A percentile compares a stretch with the other conserved stretches of the same genome.
Evolutionary conservation across 2,113 vertebrate species (phyloP).

Genomic region (Xenotilapia caudafasciata): DNA sequence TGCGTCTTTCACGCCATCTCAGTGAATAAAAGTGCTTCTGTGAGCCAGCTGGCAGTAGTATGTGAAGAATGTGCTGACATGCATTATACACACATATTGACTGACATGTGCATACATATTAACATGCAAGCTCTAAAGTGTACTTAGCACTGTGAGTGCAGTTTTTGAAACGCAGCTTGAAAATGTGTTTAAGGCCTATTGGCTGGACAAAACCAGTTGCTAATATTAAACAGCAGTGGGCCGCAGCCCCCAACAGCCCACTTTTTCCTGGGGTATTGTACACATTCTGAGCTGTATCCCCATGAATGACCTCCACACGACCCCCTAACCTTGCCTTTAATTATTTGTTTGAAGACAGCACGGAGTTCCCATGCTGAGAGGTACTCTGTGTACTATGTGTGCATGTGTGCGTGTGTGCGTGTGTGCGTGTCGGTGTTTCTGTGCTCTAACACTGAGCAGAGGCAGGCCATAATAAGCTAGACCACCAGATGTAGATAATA

Average conservation of each 20-base stretch:
- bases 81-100: slow-evolving; percentile 5
- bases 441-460: slow-evolving; percentile 63
- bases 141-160: slow-evolving; percentile 1
- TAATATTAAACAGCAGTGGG: slow-evolving; percentile 49
- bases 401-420: slow-evolving; percentile 30
- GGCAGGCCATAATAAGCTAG: slow-evolving; percentile 81
- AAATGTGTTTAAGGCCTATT: slow-evolving; percentile 27
- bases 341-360: slow-evolving; percentile 99
- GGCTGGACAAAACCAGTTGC: slow-evolving; percentile 29
- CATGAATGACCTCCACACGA: slow-evolving; percentile 91
- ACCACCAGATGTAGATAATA: slow-evolving; percentile 95
- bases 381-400: slow-evolving; percentile 67
- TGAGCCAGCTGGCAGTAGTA: slow-evolving; percentile 6
- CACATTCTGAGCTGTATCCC: slow-evolving; percentile 94
- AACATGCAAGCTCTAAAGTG: slow-evolving; percentile 6
- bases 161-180: slow-evolving; percentile 26
- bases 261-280: slow-evolving; percentile 76
- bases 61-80: slow-evolving; percentile 34
- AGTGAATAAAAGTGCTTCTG: slow-evolving; percentile 16
- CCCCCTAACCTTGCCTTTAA: slow-evolving; percentile 97
- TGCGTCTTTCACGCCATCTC: background rate
- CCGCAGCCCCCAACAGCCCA: slow-evolving; percentile 1
- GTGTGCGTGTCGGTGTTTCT: slow-evolving; percentile 44
- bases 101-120: slow-evolving; percentile 16
- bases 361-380: slow-evolving; percentile 93